Evolutionary conservation across 2,113 vertebrate genomes (phyloP), one percentile per base, ranked within the genome.

Genomic region (Aldabrachelys gigantea): DNA sequence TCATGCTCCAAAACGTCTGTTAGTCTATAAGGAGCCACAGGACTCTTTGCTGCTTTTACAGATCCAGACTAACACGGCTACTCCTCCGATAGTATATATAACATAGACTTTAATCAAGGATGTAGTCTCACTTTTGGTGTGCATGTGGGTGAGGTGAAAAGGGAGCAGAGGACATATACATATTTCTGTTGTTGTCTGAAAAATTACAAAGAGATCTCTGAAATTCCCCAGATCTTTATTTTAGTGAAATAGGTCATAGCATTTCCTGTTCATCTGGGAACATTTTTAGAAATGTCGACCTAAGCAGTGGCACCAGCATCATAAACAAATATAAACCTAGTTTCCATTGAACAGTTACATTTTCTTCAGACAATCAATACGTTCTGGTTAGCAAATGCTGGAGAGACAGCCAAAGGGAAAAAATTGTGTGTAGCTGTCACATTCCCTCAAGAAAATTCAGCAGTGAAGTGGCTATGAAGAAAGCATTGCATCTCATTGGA

Each of bases 401-500:
- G 21, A 89, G 44, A 79, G 59, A 38, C 1, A 27, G 87, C 0
- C 0, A 29, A 84, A 25, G 44, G 13, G 69, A 35, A 84, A 84
- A 69, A 47, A 47, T 1, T 52, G 52, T 1, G 1, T 38, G 24
- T 52, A 38, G 53, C 59, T 35, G 1, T 52, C 35, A 9, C 0
- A 0, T 24, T 93, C 35, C 53, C n/a, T 82, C 25, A 65, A 76
- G 79, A 65, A 92, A 85, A 80, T 35, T 90, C 4, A 1, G 29
- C 0, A 22, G 41, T 0, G 1, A 92, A 38, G 83, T 75, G 79
- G 57, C 0, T 1, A 53, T 0, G 2, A 62, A 49, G 2, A 49
- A 69, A 24, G 52, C 49, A 57, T 47, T 44, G 38, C 24, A 54
- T 29, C 47, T 10, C 38, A 0, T 44, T 0, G 0, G 0, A 3